A percentile compares a stretch with the other conserved stretches of the same genome.
Evolutionary conservation across 2,888 invertebrate genomes (phyloP).

Genomic region (Thecocarcelia acutangulata): DNA sequence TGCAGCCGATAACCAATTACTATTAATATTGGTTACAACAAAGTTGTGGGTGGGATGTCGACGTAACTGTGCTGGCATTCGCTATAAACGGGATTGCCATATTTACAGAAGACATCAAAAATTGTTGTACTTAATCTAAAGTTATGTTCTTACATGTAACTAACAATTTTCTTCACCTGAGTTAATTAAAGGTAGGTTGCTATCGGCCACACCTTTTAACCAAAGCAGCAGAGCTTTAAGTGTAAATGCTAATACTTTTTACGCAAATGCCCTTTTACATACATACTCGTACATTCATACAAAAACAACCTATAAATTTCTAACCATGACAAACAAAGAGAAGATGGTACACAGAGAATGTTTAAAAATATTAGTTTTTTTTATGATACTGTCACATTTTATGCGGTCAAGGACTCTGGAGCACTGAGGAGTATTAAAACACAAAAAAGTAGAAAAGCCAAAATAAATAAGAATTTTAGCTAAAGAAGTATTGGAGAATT

Average conservation of each 20-base stretch:
- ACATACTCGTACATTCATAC: neutral
- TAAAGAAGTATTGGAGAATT: too few relatives aligned
- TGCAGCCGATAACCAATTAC: neutral
- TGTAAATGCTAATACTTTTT: neutral
- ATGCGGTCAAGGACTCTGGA: conserved; percentile 61
- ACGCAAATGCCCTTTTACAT: neutral
- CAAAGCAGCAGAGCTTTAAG: neutral
- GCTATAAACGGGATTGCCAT: too few relatives aligned
- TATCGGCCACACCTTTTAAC: conserved; percentile 24
- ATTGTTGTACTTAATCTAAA: neutral
- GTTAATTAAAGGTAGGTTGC: conserved; percentile 22
- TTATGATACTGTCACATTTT: conserved; percentile 42
- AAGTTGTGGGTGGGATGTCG: too few relatives aligned
- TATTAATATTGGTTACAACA: too few relatives aligned
- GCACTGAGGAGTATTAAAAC: neutral
- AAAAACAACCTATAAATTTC: conserved; percentile 22
- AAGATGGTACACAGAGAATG: neutral
- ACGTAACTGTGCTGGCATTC: too few relatives aligned
- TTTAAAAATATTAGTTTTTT: conserved; percentile 13
- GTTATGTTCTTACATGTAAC: conserved; percentile 2
- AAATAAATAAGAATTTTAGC: too few relatives aligned
- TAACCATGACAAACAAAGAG: conserved; percentile 11
- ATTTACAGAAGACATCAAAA: neutral
- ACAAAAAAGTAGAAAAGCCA: too few relatives aligned
- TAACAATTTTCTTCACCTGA: conserved; percentile 1